Evolutionary conservation across 2,888 invertebrate species (phyloP).

Genomic region (Tiphia femorata): DNA sequence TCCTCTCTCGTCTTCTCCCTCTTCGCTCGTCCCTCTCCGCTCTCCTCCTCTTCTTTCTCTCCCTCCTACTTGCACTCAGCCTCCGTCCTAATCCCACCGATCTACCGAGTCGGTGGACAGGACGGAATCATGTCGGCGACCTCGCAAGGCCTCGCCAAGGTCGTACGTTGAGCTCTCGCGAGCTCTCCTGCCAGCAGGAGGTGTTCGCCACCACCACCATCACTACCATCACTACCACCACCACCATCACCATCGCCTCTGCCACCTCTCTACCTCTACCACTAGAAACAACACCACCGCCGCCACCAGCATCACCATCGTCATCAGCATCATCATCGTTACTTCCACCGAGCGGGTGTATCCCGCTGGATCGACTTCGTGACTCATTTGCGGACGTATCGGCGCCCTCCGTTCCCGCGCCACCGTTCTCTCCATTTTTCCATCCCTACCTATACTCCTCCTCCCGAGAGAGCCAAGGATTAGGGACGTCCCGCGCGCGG

Average conservation of each 20-base stretch:
- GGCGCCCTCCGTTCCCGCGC: slow-evolving; percentile 21
- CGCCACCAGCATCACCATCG: slow-evolving; percentile 32
- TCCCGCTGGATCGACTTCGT: slow-evolving; percentile 48
- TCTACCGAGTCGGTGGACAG: slow-evolving; percentile 38
- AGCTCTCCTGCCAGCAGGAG: slow-evolving; percentile 51
- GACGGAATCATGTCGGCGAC: slow-evolving; percentile 65
- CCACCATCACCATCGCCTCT: slow-evolving; percentile 28
- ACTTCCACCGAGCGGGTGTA: too few species aligned
- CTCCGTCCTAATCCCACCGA: slow-evolving; percentile 37
- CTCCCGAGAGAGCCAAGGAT: too few species aligned
- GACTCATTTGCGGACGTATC: slow-evolving; percentile 61
- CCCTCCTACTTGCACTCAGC: too few species aligned
- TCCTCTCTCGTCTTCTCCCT: slow-evolving; percentile 10
- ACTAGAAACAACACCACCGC: slow-evolving; percentile 18
- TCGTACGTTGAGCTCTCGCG: slow-evolving; percentile 65
- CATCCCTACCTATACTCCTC: slow-evolving; percentile 2
- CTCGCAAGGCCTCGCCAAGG: slow-evolving; percentile 68
- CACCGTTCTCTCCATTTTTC: background rate
- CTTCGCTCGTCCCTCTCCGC: slow-evolving; percentile 5
- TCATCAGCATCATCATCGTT: slow-evolving; percentile 15
- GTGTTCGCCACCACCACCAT: slow-evolving; percentile 43
- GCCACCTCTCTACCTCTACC: too few species aligned
- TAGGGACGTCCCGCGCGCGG: too few species aligned
- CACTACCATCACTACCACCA: slow-evolving; percentile 30
- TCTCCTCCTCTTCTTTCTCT: slow-evolving; percentile 15